Evolutionary conservation across 2,113 vertebrate genomes (phyloP).

Genomic region (Gobio gobio): DNA sequence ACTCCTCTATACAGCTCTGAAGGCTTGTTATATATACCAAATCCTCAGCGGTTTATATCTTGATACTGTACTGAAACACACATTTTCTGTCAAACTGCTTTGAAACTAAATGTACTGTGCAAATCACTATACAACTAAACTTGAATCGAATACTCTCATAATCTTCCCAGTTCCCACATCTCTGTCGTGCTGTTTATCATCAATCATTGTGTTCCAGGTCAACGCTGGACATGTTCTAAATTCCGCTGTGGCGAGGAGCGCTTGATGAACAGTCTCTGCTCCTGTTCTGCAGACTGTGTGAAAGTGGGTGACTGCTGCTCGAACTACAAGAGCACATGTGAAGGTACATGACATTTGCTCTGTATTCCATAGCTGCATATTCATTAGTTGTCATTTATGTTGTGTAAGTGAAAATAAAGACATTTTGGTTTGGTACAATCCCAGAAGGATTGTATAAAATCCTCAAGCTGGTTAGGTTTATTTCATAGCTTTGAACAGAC

Average conservation of each 20-base stretch:
- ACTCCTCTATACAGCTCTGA: background rate
- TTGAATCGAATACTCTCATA: background rate
- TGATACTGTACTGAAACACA: too few relatives aligned
- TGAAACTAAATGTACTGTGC: too few relatives aligned
- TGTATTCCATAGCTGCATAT: background rate
- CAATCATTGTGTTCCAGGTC: constrained; percentile 60
- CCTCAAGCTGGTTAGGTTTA: background rate
- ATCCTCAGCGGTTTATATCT: background rate
- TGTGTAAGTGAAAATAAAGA: background rate
- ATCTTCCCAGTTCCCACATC: background rate
- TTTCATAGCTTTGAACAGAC: background rate
- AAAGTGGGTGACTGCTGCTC: constrained; percentile 77
- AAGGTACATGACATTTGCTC: constrained; percentile 69
- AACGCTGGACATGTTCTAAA: constrained; percentile 76
- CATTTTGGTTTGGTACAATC: background rate
- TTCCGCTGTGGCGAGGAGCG: constrained; percentile 80
- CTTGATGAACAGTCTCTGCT: constrained; percentile 73
- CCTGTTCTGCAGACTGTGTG: constrained; percentile 81
- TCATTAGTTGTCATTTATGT: background rate
- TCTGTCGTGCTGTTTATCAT: background rate
- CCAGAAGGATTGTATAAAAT: background rate
- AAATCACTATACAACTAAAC: too few relatives aligned
- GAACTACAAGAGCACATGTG: constrained; percentile 76
- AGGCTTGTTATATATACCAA: background rate
- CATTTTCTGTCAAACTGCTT: too few relatives aligned